Evolutionary conservation across 2,888 invertebrate species (phyloP).

Genomic region (Amphiduros pacificus): DNA sequence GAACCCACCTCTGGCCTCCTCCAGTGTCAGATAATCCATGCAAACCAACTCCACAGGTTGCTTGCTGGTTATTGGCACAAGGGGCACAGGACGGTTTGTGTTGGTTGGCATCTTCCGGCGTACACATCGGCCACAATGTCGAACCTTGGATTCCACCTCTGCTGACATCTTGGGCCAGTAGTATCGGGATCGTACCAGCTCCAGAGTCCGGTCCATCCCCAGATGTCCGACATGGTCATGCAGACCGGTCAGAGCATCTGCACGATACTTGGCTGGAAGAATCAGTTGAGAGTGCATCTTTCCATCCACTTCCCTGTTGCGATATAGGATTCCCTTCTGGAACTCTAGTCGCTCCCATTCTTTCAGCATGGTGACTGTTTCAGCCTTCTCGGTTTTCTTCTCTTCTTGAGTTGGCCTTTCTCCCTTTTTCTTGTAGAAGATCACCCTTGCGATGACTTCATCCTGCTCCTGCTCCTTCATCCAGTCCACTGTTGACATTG

Average conservation of each 20-base stretch:
- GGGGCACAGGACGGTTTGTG: too few relatives aligned
- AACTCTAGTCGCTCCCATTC: neutral
- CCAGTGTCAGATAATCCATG: constrained; percentile 24
- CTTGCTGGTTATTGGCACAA: constrained; percentile 10
- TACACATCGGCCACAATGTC: too few relatives aligned
- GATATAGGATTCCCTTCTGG: neutral
- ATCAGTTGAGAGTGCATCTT: neutral
- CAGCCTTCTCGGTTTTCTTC: too few relatives aligned
- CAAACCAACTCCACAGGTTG: constrained; percentile 25
- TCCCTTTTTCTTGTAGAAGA: too few relatives aligned
- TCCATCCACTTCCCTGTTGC: neutral
- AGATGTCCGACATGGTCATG: neutral
- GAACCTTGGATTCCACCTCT: too few relatives aligned
- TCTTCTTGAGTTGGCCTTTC: too few relatives aligned
- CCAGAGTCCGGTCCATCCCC: neutral
- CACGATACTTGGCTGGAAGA: neutral
- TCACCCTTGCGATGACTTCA: too few relatives aligned
- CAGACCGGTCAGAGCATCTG: neutral
- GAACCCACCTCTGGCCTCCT: constrained; percentile 17
- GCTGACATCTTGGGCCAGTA: neutral
- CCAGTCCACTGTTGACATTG: too few relatives aligned
- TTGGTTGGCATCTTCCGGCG: too few relatives aligned
- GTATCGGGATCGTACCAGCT: neutral
- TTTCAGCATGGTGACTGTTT: too few relatives aligned
- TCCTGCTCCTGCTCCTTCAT: too few relatives aligned